Base-by-base conservation (phyloP, 1,140 invertebrate species). In the Drosophila bipectinata region DNA sequence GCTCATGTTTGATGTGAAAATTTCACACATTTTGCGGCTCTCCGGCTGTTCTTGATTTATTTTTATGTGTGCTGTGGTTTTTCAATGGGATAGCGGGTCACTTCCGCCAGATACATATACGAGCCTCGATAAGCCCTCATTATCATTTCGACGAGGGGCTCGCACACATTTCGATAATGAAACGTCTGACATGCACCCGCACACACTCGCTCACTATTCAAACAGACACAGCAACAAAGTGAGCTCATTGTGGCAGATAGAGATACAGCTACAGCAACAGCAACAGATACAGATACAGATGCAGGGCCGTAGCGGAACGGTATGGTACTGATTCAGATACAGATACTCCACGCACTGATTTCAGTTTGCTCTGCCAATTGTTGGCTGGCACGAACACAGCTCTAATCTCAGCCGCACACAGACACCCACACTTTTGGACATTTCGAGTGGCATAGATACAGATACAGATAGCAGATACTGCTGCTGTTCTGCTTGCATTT, bases 161-260 rank as follows among this genome's bases (percentile, higher is more conserved):
- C 47, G 24, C 44, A 37, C 12, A 72, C 52, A 76, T 80, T 85
- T 73, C 67, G 82, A 85, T 85, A 85, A 85, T 85, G 81, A 85
- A 82, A 85, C 82, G 82, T 75, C 73, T 69, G 78, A 71, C 82
- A 85, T 85, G 82, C 82, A 82, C 82, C 82, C 82, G 82, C 82
- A 85, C 81, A 84, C 58, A 66, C 57, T 69, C 62, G 54, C 56
- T 64, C 57, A 18, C 41, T 39, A 56, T 32, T 7, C 44, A 53
- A 45, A 75, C 48, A 24, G 21, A 12, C 55, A 12, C 55, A 39
- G 45, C 77, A 77, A 85, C 78, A 85, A 82, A 67, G 69, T 78
- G 82, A 60, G 69, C 83, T 87, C 81, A 85, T 85, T 85, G 82
- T 85, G 82, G 82, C 74, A 58, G 41, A 54, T 62, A 55, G 60